Evolutionary conservation across 2,888 invertebrate genomes (phyloP).

Genomic region (Drosophila paracracens): DNA sequence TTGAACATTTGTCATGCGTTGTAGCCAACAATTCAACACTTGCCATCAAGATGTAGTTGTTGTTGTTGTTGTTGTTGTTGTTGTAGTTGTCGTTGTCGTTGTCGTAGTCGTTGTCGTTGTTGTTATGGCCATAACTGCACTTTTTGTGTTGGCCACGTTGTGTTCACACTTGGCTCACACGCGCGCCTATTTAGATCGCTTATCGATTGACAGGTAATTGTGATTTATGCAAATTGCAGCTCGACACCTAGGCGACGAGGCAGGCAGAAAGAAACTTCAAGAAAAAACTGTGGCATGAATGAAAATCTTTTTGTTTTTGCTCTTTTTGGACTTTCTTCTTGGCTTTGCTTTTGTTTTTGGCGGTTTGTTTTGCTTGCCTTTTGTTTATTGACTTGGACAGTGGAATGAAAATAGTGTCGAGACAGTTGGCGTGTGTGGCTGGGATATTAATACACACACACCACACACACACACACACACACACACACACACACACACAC

Average conservation of each 20-base stretch:
- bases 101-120: constrained; percentile 19
- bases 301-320: constrained; percentile 26
- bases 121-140: constrained; percentile 42
- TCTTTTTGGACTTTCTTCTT: constrained; percentile 45
- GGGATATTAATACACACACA: background rate
- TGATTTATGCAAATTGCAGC: constrained; percentile 77
- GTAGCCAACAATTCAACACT: constrained; percentile 47
- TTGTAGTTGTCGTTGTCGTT: constrained; percentile 11
- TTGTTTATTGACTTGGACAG: constrained; percentile 72
- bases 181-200: constrained; percentile 62
- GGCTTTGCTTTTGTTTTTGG: constrained; percentile 15
- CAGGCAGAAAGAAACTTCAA: background rate
- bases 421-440: constrained; percentile 24
- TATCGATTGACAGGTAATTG: constrained; percentile 79
- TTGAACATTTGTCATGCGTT: constrained; percentile 65
- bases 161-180: constrained; percentile 48
- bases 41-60: constrained; percentile 42
- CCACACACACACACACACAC: constrained; percentile 30
- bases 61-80: background rate
- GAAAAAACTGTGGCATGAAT: constrained; percentile 45
- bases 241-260: constrained; percentile 63
- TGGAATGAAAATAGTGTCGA: constrained; percentile 56
- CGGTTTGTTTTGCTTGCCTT: constrained; percentile 49
- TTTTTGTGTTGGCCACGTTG: constrained; percentile 42
- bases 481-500: constrained; percentile 28